A percentile compares a stretch with the other conserved stretches of the same genome.
phyloP scores from a whole-genome alignment of 2,888 invertebrate genomes.

The Patella caerulea region DNA sequence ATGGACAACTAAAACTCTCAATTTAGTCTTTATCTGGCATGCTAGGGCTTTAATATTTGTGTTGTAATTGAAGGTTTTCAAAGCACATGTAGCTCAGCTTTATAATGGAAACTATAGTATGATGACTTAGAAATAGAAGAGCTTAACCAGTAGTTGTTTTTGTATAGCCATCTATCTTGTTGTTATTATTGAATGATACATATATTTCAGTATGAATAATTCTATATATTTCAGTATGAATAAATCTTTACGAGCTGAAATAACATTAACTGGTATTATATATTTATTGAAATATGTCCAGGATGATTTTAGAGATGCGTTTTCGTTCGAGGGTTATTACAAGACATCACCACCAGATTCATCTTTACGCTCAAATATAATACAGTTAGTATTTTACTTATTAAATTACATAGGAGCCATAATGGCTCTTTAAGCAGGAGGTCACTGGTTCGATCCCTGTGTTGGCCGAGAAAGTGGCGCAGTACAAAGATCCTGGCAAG shows the following conservation, averaged over 20 bases:
- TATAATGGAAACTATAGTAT: too few relatives aligned
- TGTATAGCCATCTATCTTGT: too few relatives aligned
- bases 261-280: conserved; percentile 51
- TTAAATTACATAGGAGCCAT: background rate
- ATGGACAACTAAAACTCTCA: too few relatives aligned
- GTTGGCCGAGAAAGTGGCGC: background rate
- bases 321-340: conserved; percentile 55
- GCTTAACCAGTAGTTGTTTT: too few relatives aligned
- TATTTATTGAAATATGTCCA: conserved; percentile 52
- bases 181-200: too few relatives aligned
- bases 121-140: too few relatives aligned
- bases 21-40: too few relatives aligned
- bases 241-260: conserved; percentile 41
- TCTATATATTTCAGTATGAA: background rate
- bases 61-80: too few relatives aligned
- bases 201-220: too few relatives aligned
- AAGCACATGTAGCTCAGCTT: too few relatives aligned
- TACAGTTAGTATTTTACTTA: conserved; percentile 45
- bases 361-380: conserved; percentile 52
- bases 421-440: background rate
- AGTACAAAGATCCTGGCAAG: background rate
- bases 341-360: conserved; percentile 50
- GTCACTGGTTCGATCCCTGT: too few relatives aligned
- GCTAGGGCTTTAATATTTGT: too few relatives aligned
- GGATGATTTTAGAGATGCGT: conserved; percentile 46